These are phyloP conservation scores for Tachysurus vachellii DNA, from an alignment of 2,113 vertebrate genomes.

Conservation along the genomic window DNA sequence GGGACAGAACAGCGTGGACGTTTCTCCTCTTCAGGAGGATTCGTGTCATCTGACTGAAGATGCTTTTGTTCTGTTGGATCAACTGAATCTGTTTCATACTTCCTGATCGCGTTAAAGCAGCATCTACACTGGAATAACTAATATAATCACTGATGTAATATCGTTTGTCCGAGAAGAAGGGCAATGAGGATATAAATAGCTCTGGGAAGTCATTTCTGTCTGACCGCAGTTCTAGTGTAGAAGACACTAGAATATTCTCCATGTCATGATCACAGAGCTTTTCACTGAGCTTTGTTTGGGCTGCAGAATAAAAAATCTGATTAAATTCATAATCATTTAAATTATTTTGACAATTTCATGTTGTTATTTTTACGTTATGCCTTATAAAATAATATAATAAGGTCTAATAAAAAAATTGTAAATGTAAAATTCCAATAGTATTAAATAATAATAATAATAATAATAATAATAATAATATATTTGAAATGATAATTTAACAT, in stretches of 20 bases:
- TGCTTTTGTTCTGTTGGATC: constrained; percentile 28
- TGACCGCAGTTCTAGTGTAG: background rate
- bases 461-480: too few species aligned
- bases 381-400: background rate
- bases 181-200: background rate
- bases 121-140: background rate
- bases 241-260: background rate
- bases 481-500: too few species aligned
- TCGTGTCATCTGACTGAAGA: constrained; percentile 53
- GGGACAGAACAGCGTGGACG: background rate
- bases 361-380: background rate
- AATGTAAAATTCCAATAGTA: background rate
- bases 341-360: background rate
- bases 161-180: background rate
- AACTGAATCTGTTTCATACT: background rate
- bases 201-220: constrained; percentile 13
- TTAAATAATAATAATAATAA: too few species aligned
- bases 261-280: constrained; percentile 1
- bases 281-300: background rate
- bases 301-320: background rate
- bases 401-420: background rate
- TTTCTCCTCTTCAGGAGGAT: background rate
- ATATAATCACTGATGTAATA: background rate
- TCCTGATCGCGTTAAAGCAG: background rate
- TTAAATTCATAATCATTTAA: background rate